Evolutionary conservation across 2,113 vertebrate genomes (phyloP).

Genomic region (Nansenia antarctica): DNA sequence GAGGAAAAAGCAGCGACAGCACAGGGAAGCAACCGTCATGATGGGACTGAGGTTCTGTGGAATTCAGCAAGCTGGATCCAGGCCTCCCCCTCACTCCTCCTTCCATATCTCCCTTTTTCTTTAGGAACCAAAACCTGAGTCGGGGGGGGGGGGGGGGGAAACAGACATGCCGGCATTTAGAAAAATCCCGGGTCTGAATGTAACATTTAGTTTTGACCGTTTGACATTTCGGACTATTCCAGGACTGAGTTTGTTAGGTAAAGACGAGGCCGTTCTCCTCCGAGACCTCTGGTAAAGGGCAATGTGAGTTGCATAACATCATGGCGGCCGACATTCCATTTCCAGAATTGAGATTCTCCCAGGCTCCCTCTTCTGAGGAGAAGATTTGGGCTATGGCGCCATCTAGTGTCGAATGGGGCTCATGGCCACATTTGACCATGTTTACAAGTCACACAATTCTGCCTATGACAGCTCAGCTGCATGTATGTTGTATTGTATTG

Average conservation of each 20-base stretch:
- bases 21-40: not conserved
- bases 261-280: constrained; percentile 3
- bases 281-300: constrained; percentile 38
- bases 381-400: constrained; percentile 31
- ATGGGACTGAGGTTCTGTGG: constrained; percentile 24
- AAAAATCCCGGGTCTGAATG: not conserved
- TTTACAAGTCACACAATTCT: too few relatives aligned
- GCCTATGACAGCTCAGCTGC: too few relatives aligned
- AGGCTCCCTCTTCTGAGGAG: not conserved
- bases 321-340: constrained; percentile 51
- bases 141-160: not conserved
- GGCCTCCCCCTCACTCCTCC: not conserved
- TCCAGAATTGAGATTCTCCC: constrained; percentile 24
- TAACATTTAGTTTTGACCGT: constrained; percentile 10
- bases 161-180: not conserved
- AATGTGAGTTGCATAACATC: constrained; percentile 48
- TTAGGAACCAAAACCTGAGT: not conserved
- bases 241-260: not conserved
- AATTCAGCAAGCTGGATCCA: constrained; percentile 23
- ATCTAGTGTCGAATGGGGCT: too few relatives aligned
- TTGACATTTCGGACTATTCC: constrained; percentile 1
- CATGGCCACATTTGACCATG: too few relatives aligned
- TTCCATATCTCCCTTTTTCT: constrained; percentile 12
- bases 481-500: too few relatives aligned
- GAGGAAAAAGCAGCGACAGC: constrained; percentile 12